Conservation (phyloP, 2,797 vertebrate species). For the Muraenolepis orangiensis region DNA sequence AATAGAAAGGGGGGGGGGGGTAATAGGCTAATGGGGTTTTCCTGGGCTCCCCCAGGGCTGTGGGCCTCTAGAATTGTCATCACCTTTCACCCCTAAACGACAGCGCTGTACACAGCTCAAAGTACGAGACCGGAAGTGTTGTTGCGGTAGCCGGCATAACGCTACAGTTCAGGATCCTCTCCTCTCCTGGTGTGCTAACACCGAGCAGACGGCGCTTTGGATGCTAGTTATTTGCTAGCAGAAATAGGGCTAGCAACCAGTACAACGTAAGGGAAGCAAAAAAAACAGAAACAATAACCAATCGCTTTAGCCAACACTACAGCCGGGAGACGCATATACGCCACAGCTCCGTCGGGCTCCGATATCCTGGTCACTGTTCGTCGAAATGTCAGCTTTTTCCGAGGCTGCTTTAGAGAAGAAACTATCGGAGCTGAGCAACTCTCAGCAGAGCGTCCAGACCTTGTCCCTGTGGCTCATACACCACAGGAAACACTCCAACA, state of each 20-base stretch:
- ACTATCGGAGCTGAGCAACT: conserved; percentile 82
- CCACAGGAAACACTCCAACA: conserved; percentile 81
- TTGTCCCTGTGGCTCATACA: conserved; percentile 82
- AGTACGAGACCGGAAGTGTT: background rate
- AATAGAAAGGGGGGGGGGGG: too few species aligned
- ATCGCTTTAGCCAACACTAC: background rate
- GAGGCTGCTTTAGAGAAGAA: conserved; percentile 82
- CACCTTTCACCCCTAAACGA: too few species aligned
- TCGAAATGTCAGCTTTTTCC: conserved; percentile 82
- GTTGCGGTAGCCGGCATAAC: background rate
- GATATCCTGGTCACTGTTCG: conserved; percentile 7
- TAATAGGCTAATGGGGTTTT: too few species aligned
- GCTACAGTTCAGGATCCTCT: background rate
- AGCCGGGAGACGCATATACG: conserved; percentile 27
- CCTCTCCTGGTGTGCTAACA: background rate
- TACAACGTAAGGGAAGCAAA: background rate
- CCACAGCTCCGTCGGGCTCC: background rate
- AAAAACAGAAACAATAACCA: background rate
- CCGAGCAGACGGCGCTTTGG: conserved; percentile 5
- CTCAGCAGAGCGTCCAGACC: conserved; percentile 83
- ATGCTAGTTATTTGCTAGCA: background rate
- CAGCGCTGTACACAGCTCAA: background rate
- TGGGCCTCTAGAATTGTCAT: background rate
- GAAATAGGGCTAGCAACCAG: background rate
- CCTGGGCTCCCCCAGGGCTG: too few species aligned